Percentiles rank a stretch among this genome's conserved stretches.
These are phyloP conservation scores for Aix galericulata DNA, from an alignment of 2,113 vertebrate species.

Conservation along the genomic window DNA sequence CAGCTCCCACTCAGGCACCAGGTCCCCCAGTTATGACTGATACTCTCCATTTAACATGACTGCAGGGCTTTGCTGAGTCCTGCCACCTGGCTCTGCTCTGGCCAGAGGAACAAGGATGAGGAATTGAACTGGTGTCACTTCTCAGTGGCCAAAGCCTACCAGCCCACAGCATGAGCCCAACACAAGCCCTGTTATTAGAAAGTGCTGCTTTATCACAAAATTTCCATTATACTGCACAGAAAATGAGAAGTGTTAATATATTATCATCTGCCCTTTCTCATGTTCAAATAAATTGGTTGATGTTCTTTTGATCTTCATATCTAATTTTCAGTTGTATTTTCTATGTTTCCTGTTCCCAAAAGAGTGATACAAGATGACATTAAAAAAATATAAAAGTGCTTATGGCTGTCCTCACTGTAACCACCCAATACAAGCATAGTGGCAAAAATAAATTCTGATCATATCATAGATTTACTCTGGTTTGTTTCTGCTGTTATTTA, in stretches of 20 bases:
- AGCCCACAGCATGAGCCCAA: neutral
- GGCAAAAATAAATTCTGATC: neutral
- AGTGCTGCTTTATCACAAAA: neutral
- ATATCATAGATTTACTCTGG: neutral
- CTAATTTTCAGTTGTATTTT: neutral
- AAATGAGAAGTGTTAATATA: neutral
- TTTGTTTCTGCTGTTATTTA: neutral
- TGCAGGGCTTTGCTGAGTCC: neutral
- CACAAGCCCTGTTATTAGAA: neutral
- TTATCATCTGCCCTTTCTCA: neutral
- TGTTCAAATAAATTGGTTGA: neutral
- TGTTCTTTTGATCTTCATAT: accelerated
- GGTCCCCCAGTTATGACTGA: neutral
- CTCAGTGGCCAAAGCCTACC: neutral
- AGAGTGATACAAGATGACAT: neutral
- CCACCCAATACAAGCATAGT: neutral
- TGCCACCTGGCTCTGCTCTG: neutral
- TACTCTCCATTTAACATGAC: neutral
- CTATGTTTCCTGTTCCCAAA: neutral
- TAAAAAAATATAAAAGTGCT: neutral
- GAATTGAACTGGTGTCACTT: neutral
- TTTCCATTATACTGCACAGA: neutral
- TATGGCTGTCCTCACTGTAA: accelerated
- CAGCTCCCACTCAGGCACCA: neutral
- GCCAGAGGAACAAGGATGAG: neutral